Percentiles rank a stretch among this genome's conserved stretches.
Conservation (phyloP, 2,888 invertebrate species). For the Hypercompe scribonia region DNA sequence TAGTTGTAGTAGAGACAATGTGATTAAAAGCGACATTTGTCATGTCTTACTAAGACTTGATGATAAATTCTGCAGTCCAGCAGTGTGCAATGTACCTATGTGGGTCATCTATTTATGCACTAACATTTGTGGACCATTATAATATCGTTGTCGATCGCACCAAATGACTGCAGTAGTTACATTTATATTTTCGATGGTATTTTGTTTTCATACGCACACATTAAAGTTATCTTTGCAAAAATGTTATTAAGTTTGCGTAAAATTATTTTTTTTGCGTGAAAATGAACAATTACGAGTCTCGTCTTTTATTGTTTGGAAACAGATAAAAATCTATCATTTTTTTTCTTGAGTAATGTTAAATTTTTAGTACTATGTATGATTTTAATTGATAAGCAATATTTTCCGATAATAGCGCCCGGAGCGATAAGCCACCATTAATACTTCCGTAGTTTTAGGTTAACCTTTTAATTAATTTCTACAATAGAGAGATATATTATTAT, state of each 20-base stretch:
- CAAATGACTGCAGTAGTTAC: constrained; percentile 18
- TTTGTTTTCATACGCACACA: constrained; percentile 20
- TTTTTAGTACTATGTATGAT: not conserved
- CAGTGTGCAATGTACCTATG: constrained; percentile 43
- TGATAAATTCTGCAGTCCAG: constrained; percentile 52
- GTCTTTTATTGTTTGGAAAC: not conserved
- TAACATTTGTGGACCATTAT: constrained; percentile 52
- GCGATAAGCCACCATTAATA: too few relatives aligned
- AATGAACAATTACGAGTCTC: constrained; percentile 8
- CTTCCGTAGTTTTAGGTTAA: too few relatives aligned
- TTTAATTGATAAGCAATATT: not conserved
- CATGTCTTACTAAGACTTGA: constrained; percentile 27
- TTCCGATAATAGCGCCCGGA: too few relatives aligned
- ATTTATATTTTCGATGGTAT: constrained; percentile 33
- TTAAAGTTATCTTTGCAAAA: not conserved
- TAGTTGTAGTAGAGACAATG: not conserved
- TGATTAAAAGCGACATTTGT: constrained; percentile 11
- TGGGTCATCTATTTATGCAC: constrained; percentile 54
- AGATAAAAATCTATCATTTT: not conserved
- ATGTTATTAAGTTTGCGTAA: constrained; percentile 5
- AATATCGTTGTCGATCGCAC: constrained; percentile 47
- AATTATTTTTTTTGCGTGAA: constrained; percentile 12
- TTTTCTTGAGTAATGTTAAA: not conserved
- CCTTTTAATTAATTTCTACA: too few relatives aligned
- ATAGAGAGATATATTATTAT: too few relatives aligned